Conservation (phyloP, 2,113 vertebrate species). For the Cololabis saira region DNA sequence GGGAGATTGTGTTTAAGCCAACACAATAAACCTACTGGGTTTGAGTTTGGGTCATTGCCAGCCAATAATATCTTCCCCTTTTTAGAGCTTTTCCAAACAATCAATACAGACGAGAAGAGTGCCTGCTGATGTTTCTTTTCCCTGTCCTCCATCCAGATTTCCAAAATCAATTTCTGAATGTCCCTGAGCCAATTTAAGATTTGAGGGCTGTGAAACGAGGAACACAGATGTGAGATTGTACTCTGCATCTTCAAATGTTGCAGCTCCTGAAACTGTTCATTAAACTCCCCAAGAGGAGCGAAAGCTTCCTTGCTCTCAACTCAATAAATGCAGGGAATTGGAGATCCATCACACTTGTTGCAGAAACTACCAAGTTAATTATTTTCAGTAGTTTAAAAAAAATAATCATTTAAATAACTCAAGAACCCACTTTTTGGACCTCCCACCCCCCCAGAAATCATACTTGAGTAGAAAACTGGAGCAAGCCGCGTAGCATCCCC, state of each 20-base stretch:
- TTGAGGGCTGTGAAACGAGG: neutral
- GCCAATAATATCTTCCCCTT: neutral
- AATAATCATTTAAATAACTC: neutral
- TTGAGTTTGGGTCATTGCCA: constrained; percentile 1
- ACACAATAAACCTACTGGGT: constrained; percentile 1
- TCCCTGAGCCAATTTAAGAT: neutral
- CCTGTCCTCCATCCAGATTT: neutral
- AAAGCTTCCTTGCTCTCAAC: constrained; percentile 1
- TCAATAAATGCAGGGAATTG: neutral
- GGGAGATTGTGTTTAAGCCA: neutral
- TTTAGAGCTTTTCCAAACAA: constrained; percentile 16
- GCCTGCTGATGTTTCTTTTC: neutral
- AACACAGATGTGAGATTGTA: constrained; percentile 15
- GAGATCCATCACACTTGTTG: constrained; percentile 29
- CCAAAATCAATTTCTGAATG: neutral
- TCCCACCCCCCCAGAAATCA: constrained; percentile 3
- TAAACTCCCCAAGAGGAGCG: constrained; percentile 31
- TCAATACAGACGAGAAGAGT: constrained; percentile 21
- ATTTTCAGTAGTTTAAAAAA: neutral
- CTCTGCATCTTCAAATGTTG: constrained; percentile 10
- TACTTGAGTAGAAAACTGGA: constrained; percentile 4
- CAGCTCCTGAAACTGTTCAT: constrained; percentile 24
- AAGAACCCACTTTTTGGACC: constrained; percentile 7
- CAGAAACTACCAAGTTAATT: neutral
- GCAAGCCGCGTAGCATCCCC: constrained; percentile 8